Evolutionary conservation across 2,113 vertebrate genomes (phyloP), one percentile per base, ranked within the genome.

Genomic region (Heliornis fulica): DNA sequence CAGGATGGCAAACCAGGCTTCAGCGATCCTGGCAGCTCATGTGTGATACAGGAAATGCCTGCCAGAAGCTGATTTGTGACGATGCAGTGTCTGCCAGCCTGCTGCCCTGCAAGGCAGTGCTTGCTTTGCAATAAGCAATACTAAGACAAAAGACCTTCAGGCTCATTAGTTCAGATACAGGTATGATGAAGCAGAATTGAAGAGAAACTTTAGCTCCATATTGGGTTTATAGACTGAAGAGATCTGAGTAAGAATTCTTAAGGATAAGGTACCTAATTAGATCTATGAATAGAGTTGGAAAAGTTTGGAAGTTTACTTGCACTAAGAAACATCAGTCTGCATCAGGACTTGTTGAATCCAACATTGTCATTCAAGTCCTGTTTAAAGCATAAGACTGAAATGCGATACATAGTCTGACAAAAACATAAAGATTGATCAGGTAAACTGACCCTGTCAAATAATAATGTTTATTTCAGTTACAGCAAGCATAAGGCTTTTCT

Each of bases 391-490:
- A 81, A 89, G 56, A 64, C 36, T 17, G 7, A 84, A 89, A 26
- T 68, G 81, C 61, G 57, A 61, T 38, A 56, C 40, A 48, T 5
- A 71, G n/a, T 48, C 66, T 64, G 50, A 88, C 19, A 93, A 72
- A 90, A 87, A 59, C 15, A 25, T 9, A 79, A 75, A 34, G 45
- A 84, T 46, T 87, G 45, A 48, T 90, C 32, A 54, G 32, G 32
- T 68, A 89, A 74, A 48, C 29, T 45, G n/a, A 66, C 29, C 51
- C 22, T 50, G 32, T 43, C 3, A 32, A 77, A 45, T 12, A 54
- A 64, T 51, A 59, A 89, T 9, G 8, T 93, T 96, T 96, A 95
- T 97, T 98, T 93, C 48, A 68, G 6, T 63, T 89, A 65, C 15
- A 74, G 28, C 31, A 93, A 94, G 94, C n/a, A 50, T 54, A 90